phyloP scores from a whole-genome alignment of 2,888 invertebrate genomes.

The Autographa pulchrina region DNA sequence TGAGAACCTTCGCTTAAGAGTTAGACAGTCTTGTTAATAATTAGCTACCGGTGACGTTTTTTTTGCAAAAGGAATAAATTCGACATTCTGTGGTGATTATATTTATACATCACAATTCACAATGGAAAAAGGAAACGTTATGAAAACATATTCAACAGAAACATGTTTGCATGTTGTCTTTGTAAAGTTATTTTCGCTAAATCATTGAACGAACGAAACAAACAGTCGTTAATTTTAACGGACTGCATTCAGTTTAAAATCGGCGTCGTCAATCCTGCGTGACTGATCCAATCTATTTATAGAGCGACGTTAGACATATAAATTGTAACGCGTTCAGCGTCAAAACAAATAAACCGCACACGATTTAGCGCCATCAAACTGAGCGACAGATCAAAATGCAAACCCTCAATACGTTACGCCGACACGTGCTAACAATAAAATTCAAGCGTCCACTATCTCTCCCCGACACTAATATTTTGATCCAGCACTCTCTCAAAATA shows the following conservation, averaged over 20 bases:
- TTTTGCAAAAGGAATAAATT: not conserved
- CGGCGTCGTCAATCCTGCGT: constrained; percentile 50
- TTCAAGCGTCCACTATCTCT: constrained; percentile 66
- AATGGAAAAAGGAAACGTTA: not conserved
- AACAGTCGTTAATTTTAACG: constrained; percentile 47
- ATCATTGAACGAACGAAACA: constrained; percentile 42
- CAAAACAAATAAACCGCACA: constrained; percentile 66
- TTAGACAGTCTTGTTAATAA: not conserved
- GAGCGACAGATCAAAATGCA: constrained; percentile 69
- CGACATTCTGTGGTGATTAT: not conserved
- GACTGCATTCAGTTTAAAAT: constrained; percentile 41
- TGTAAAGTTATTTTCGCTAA: constrained; percentile 37
- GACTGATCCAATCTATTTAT: constrained; percentile 57
- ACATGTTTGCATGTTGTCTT: constrained; percentile 38
- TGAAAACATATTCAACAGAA: constrained; percentile 16
- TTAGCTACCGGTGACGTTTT: not conserved
- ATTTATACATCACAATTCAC: not conserved
- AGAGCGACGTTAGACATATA: constrained; percentile 54
- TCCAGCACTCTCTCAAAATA: constrained; percentile 76
- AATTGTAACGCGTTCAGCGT: constrained; percentile 56
- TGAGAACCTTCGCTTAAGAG: constrained; percentile 5
- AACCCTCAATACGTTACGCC: constrained; percentile 63
- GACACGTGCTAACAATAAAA: constrained; percentile 82
- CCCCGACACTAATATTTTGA: constrained; percentile 77
- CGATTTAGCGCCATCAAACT: constrained; percentile 66